These are phyloP conservation scores for Chascanopsetta lugubris DNA, from an alignment of 2,113 vertebrate genomes.

Conservation along the genomic window DNA sequence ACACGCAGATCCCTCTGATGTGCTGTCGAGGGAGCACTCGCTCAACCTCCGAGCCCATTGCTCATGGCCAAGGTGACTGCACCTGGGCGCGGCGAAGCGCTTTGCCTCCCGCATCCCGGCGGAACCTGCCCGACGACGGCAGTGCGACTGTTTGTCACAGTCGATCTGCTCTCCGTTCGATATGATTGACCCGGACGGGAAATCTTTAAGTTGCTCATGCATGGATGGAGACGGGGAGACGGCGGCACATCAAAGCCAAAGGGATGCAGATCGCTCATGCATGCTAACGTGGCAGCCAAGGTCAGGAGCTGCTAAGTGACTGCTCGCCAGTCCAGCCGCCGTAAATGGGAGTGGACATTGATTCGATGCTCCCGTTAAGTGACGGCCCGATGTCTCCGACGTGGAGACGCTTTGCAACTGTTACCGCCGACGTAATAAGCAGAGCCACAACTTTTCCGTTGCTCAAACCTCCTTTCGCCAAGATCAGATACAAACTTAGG, in stretches of 20 bases:
- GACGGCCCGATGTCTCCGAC: constrained; percentile 7
- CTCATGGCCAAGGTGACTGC: constrained; percentile 63
- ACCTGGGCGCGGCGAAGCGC: constrained; percentile 56
- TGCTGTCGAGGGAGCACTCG: constrained; percentile 35
- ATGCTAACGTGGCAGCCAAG: constrained; percentile 74
- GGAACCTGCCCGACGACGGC: constrained; percentile 33
- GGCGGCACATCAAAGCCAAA: constrained; percentile 62
- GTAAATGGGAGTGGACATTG: constrained; percentile 31
- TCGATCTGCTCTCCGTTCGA: constrained; percentile 57
- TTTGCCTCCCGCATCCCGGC: constrained; percentile 35
- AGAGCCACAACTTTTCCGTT: neutral
- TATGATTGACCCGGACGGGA: constrained; percentile 73
- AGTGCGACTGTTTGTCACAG: constrained; percentile 63
- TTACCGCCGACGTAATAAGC: neutral
- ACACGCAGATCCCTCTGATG: constrained; percentile 62
- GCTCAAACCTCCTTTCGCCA: neutral
- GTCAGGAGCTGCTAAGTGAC: constrained; percentile 70
- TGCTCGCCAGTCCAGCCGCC: constrained; percentile 15
- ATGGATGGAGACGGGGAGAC: constrained; percentile 59
- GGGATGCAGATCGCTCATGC: constrained; percentile 66
- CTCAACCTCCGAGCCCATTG: constrained; percentile 37
- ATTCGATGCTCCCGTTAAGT: constrained; percentile 32
- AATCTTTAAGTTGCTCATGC: constrained; percentile 75
- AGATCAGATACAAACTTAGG: neutral
- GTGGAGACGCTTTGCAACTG: constrained; percentile 4